These are phyloP conservation scores for Leptura quadrifasciata DNA, from an alignment of 2,888 invertebrate genomes.

Conservation along the genomic window DNA sequence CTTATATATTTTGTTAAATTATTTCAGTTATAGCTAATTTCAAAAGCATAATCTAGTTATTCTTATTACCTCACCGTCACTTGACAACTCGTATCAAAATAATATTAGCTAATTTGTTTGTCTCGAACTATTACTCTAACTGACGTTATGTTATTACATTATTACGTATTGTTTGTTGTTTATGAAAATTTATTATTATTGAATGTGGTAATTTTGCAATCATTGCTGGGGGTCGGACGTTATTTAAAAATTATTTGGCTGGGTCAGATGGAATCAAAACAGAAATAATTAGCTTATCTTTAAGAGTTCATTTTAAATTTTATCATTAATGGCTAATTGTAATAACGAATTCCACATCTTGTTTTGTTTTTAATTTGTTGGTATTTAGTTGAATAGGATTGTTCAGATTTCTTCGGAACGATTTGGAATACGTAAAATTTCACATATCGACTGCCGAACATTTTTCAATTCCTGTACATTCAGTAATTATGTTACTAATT, in stretches of 20 bases:
- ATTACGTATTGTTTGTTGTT: neutral
- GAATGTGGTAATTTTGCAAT: neutral
- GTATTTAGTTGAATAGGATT: too few relatives aligned
- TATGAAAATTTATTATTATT: conserved; percentile 6
- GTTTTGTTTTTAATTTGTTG: too few relatives aligned
- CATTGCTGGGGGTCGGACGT: conserved; percentile 22
- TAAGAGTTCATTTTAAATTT: neutral
- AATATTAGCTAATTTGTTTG: conserved; percentile 21
- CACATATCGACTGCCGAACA: too few relatives aligned
- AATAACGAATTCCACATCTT: neutral
- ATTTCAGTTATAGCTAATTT: neutral
- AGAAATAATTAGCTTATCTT: neutral
- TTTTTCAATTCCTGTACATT: too few relatives aligned
- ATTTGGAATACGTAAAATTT: too few relatives aligned
- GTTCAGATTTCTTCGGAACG: too few relatives aligned
- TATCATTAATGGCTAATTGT: neutral
- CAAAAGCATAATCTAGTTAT: neutral
- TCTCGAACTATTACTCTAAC: neutral
- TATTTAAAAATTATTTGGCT: neutral
- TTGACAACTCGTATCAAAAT: neutral
- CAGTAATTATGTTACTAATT: too few relatives aligned
- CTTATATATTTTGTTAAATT: too few relatives aligned
- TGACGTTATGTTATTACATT: neutral
- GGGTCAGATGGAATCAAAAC: conserved; percentile 8
- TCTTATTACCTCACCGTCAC: neutral